A percentile compares a stretch with the other conserved stretches of the same genome.
Conservation (phyloP, 2,113 vertebrate species). For the Capreolus pygargus region DNA sequence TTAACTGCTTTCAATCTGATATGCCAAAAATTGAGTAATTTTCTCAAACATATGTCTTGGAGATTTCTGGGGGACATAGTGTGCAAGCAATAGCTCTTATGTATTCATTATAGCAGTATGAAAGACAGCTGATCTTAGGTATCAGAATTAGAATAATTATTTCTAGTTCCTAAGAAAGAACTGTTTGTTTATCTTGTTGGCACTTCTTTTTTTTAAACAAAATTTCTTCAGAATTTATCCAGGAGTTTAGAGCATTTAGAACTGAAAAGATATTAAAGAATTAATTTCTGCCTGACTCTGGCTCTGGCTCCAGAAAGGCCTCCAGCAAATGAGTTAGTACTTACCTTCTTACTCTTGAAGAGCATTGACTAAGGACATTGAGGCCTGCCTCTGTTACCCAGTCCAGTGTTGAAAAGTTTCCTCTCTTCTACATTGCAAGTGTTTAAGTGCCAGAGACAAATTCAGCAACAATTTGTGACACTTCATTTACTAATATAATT, state of each 20-base stretch:
- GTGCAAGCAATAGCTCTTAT: not conserved
- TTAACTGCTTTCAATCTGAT: not conserved
- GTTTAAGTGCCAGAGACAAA: not conserved
- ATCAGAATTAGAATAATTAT: not conserved
- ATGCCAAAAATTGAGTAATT: constrained; percentile 48
- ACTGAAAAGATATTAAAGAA: not conserved
- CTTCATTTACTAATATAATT: not conserved
- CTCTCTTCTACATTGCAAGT: not conserved
- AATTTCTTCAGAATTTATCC: not conserved
- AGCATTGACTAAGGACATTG: not conserved
- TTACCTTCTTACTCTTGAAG: not conserved
- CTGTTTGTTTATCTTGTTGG: not conserved
- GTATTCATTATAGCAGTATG: not conserved
- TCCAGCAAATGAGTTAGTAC: not conserved
- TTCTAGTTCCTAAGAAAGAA: not conserved
- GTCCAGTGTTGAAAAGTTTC: not conserved
- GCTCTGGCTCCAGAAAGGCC: not conserved
- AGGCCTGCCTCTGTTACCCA: not conserved
- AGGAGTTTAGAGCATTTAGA: not conserved
- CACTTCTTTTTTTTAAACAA: not conserved
- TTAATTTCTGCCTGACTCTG: not conserved
- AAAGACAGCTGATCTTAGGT: constrained; percentile 12
- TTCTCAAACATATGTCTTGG: constrained; percentile 45
- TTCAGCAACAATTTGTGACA: not conserved
- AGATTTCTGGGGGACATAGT: constrained; percentile 11